phyloP scores from a whole-genome alignment of 2,797 vertebrate species.

The Sebastes glaucus region DNA sequence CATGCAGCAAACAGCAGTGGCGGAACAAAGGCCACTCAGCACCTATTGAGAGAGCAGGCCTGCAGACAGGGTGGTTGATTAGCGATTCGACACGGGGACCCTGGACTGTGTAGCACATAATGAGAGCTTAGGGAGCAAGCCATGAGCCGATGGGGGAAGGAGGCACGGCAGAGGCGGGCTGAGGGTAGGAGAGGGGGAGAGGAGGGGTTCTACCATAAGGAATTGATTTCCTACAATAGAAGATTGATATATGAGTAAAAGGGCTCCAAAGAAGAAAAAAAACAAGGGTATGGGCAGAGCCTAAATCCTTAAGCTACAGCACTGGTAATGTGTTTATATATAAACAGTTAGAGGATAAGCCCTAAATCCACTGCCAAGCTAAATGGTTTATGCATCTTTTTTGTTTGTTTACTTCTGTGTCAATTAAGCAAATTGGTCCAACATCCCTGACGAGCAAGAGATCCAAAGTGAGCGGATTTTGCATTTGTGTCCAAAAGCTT shows the following conservation, averaged over 20 bases:
- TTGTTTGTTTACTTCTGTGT: constrained; percentile 76
- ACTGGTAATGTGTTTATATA: constrained; percentile 74
- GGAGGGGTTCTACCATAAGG: constrained; percentile 50
- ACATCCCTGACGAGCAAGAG: constrained; percentile 66
- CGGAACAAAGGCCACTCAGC: constrained; percentile 82
- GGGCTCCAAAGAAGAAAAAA: constrained; percentile 18
- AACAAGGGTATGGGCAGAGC: constrained; percentile 53
- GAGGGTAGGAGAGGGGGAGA: constrained; percentile 31
- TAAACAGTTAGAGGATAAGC: constrained; percentile 78
- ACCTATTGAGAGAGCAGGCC: constrained; percentile 77
- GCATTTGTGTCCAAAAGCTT: constrained; percentile 57
- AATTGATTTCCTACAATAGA: constrained; percentile 70
- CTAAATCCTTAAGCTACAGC: constrained; percentile 73
- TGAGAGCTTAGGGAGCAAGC: constrained; percentile 80
- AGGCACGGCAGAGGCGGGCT: constrained; percentile 37
- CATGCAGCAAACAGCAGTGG: constrained; percentile 77
- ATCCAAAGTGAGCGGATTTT: constrained; percentile 59
- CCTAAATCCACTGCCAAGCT: constrained; percentile 74
- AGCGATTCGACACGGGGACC: constrained; percentile 82
- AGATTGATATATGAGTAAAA: constrained; percentile 64
- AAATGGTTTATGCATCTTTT: constrained; percentile 77
- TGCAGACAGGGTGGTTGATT: constrained; percentile 83
- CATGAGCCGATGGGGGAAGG: constrained; percentile 69
- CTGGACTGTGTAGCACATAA: constrained; percentile 83
- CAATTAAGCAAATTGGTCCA: constrained; percentile 77